These are phyloP conservation scores for Tympanuchus pallidicinctus DNA, from an alignment of 2,113 vertebrate genomes.

Conservation along the genomic window DNA sequence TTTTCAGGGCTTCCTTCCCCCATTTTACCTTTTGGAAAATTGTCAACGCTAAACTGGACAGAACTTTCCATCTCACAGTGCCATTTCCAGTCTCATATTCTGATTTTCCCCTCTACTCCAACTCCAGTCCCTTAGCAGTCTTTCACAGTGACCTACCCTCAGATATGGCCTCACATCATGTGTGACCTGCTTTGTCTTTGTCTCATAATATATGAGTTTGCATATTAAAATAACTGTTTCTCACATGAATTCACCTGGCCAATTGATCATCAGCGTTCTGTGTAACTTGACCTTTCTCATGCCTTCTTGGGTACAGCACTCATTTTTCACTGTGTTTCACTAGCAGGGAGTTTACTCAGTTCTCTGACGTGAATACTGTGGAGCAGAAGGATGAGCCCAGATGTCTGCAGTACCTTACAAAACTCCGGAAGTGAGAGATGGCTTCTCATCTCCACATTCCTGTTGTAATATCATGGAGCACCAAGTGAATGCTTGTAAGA, in stretches of 20 bases:
- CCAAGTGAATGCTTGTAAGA: background rate
- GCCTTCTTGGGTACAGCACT: background rate
- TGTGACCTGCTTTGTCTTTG: background rate
- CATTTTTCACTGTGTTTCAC: conserved; percentile 23
- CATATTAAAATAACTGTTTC: background rate
- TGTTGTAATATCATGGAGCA: background rate
- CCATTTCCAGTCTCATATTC: background rate
- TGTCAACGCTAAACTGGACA: background rate
- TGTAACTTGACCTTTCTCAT: conserved; percentile 17
- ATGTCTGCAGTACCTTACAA: background rate
- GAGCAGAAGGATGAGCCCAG: background rate
- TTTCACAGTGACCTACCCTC: background rate
- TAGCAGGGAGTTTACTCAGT: background rate
- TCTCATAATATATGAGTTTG: background rate
- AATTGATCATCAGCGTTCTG: background rate
- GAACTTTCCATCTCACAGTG: background rate
- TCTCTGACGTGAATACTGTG: background rate
- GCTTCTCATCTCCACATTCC: background rate
- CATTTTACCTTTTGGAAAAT: background rate
- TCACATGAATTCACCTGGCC: background rate
- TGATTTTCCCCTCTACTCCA: background rate
- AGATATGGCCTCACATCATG: background rate
- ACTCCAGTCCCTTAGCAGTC: background rate
- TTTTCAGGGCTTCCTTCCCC: background rate
- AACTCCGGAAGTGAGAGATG: background rate